phyloP scores from a whole-genome alignment of 2,888 invertebrate genomes.

The Boloria selene region DNA sequence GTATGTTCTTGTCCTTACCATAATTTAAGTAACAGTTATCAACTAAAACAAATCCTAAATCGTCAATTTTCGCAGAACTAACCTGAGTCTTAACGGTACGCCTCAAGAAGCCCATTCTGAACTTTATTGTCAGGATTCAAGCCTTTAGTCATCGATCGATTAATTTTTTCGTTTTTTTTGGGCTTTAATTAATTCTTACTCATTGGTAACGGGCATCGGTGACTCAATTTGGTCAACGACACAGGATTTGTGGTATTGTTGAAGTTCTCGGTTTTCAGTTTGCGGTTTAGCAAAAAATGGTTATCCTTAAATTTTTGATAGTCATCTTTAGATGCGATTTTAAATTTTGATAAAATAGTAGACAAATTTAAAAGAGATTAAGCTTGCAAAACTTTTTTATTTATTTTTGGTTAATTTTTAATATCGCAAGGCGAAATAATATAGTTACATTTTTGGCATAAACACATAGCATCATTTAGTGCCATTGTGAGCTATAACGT shows the following conservation, averaged over 20 bases:
- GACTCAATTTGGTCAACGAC: slow-evolving; percentile 61
- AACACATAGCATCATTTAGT: too few species aligned
- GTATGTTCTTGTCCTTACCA: slow-evolving; percentile 38
- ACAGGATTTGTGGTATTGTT: slow-evolving; percentile 40
- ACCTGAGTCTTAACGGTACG: slow-evolving; percentile 62
- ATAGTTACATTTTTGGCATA: too few species aligned
- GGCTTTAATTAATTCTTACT: slow-evolving; percentile 77
- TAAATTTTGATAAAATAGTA: slow-evolving; percentile 26
- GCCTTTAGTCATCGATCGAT: slow-evolving; percentile 46
- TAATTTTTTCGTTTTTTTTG: slow-evolving; percentile 56
- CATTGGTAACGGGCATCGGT: slow-evolving; percentile 69
- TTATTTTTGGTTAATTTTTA: too few species aligned
- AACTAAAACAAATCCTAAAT: slow-evolving; percentile 68
- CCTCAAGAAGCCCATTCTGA: slow-evolving; percentile 40
- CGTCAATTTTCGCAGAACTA: slow-evolving; percentile 63
- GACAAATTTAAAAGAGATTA: background rate
- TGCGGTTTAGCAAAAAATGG: slow-evolving; percentile 32
- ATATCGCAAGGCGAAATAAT: too few species aligned
- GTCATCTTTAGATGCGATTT: slow-evolving; percentile 14
- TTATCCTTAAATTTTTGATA: slow-evolving; percentile 32
- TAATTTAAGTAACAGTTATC: slow-evolving; percentile 52
- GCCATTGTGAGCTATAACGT: too few species aligned
- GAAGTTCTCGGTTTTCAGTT: slow-evolving; percentile 32
- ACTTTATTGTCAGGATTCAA: slow-evolving; percentile 49
- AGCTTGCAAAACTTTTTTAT: background rate